phyloP scores from a whole-genome alignment of 2,888 invertebrate species.

The Metellina segmentata region DNA sequence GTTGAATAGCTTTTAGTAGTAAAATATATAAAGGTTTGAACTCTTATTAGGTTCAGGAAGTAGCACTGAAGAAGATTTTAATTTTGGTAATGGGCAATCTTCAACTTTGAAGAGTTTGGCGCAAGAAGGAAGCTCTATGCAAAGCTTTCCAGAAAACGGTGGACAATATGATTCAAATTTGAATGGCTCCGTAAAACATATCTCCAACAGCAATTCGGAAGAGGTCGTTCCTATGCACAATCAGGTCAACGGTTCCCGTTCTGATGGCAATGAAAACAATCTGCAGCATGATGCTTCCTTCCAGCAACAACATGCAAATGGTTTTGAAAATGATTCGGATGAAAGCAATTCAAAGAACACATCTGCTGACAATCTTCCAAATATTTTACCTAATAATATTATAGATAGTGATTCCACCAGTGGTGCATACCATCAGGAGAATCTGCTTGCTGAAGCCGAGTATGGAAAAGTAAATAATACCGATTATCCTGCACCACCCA shows the following conservation, averaged over 20 bases:
- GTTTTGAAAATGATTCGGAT: background rate
- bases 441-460: background rate
- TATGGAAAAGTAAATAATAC: background rate
- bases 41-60: conserved; percentile 27
- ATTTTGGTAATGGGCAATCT: conserved; percentile 35
- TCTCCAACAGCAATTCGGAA: background rate
- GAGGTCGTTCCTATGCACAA: background rate
- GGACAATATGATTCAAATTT: background rate
- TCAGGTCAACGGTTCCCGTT: conserved; percentile 16
- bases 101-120: background rate
- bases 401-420: background rate
- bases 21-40: background rate
- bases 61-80: conserved; percentile 45
- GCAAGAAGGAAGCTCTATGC: background rate
- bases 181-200: background rate
- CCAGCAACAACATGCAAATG: conserved; percentile 2
- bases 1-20: too few relatives aligned
- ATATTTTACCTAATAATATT: background rate
- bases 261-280: background rate
- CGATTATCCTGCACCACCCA: background rate
- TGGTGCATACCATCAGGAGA: background rate
- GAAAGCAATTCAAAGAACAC: background rate
- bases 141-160: background rate
- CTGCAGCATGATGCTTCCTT: background rate
- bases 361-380: background rate